These are phyloP conservation scores for Cheirogaleus medius DNA, from an alignment of 2,113 vertebrate species.

Conservation along the genomic window DNA sequence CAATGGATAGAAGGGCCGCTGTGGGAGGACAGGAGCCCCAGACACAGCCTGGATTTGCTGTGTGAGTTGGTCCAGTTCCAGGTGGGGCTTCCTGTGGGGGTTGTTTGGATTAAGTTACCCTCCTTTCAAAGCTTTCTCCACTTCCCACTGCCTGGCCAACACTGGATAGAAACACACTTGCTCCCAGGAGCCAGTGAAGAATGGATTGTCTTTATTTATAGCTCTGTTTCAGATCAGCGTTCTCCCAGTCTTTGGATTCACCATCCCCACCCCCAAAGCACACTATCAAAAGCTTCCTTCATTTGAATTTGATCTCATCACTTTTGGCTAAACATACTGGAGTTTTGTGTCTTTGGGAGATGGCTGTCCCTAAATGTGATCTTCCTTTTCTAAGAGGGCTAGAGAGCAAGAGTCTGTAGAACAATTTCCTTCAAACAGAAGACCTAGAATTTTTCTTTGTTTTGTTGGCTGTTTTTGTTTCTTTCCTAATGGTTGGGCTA, in stretches of 20 bases:
- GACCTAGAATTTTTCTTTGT: not conserved
- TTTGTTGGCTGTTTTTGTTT: not conserved
- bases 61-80: conserved; percentile 67
- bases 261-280: not conserved
- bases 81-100: conserved; percentile 60
- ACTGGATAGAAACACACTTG: not conserved
- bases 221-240: not conserved
- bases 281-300: not conserved
- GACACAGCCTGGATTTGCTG: conserved; percentile 65
- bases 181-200: not conserved
- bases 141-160: no score
- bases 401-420: not conserved
- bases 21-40: conserved; percentile 62
- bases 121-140: not conserved
- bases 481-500: not conserved
- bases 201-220: not conserved
- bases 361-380: not conserved
- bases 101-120: conserved; percentile 51
- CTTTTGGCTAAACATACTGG: not conserved
- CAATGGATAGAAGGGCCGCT: conserved; percentile 23
- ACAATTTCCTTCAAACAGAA: not conserved
- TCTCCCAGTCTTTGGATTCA: not conserved
- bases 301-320: not conserved
- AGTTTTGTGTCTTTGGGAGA: not conserved
- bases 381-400: not conserved